These are phyloP conservation scores for Oasisia sp. DNA, from an alignment of 2,888 invertebrate species.

Conservation along the genomic window DNA sequence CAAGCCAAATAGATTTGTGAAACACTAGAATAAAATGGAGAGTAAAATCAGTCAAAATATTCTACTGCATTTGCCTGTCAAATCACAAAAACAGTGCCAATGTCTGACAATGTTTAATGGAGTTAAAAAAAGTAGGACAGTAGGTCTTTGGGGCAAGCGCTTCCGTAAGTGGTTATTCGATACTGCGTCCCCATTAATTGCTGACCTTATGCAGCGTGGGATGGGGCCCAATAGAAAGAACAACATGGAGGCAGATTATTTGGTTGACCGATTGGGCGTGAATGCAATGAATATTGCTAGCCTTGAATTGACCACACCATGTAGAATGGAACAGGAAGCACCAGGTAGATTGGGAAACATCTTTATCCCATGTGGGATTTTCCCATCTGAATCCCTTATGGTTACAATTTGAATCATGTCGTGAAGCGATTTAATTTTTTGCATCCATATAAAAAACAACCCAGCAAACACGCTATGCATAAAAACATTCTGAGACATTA, in stretches of 20 bases:
- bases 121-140: neutral
- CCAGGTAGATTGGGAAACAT: too few relatives aligned
- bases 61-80: neutral
- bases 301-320: too few relatives aligned
- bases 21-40: neutral
- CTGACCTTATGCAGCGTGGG: neutral
- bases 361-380: too few relatives aligned
- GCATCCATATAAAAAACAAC: too few relatives aligned
- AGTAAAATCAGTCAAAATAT: neutral
- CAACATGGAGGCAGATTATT: neutral
- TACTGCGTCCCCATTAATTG: neutral
- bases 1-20: neutral
- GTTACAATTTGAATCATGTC: too few relatives aligned
- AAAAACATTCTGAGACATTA: too few relatives aligned
- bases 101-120: neutral
- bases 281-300: too few relatives aligned
- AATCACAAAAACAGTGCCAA: neutral
- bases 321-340: too few relatives aligned
- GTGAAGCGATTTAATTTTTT: too few relatives aligned
- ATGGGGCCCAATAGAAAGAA: neutral
- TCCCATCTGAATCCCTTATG: too few relatives aligned
- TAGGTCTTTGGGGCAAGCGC: neutral
- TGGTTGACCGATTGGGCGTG: too few relatives aligned
- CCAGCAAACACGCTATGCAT: too few relatives aligned
- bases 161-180: neutral